Conservation (phyloP, 1,140 invertebrate genomes). For the Lordiphosa mommai region DNA sequence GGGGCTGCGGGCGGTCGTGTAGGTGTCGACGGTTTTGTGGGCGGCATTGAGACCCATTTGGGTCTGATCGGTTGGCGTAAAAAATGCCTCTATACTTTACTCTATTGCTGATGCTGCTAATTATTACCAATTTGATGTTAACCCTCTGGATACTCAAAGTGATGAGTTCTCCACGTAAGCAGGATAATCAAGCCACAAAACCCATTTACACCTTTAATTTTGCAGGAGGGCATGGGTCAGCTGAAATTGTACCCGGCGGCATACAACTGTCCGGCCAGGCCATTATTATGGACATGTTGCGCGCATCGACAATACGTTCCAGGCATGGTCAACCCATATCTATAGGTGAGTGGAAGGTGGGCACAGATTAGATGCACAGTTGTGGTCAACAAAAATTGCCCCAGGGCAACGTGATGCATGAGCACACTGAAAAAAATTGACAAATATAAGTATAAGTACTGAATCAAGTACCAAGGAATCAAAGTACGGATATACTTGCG, state of each 20-base stretch:
- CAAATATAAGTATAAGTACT: too few relatives aligned
- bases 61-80: slow-evolving; percentile 98
- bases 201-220: background rate
- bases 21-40: slow-evolving; percentile 43
- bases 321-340: slow-evolving; percentile 89
- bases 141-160: slow-evolving; percentile 97
- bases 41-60: slow-evolving; percentile 86
- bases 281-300: slow-evolving; percentile 90
- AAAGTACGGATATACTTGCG: too few relatives aligned
- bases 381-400: too few relatives aligned
- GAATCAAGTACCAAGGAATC: too few relatives aligned
- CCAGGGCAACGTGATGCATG: too few relatives aligned
- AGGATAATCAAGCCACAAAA: too few relatives aligned
- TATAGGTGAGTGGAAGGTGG: slow-evolving; percentile 81
- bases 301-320: slow-evolving; percentile 92
- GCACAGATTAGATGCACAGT: too few relatives aligned
- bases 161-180: slow-evolving; percentile 94
- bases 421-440: too few relatives aligned
- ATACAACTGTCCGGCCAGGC: slow-evolving; percentile 92
- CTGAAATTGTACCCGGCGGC: slow-evolving; percentile 93
- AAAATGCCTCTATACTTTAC: slow-evolving; percentile 92
- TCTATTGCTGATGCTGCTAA: slow-evolving; percentile 91
- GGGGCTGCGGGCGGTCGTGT: background rate
- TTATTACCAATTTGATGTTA: slow-evolving; percentile 95
- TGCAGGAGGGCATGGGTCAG: slow-evolving; percentile 95